Conservation (phyloP, 1,140 invertebrate genomes). For the Drosophila willistoni region DNA sequence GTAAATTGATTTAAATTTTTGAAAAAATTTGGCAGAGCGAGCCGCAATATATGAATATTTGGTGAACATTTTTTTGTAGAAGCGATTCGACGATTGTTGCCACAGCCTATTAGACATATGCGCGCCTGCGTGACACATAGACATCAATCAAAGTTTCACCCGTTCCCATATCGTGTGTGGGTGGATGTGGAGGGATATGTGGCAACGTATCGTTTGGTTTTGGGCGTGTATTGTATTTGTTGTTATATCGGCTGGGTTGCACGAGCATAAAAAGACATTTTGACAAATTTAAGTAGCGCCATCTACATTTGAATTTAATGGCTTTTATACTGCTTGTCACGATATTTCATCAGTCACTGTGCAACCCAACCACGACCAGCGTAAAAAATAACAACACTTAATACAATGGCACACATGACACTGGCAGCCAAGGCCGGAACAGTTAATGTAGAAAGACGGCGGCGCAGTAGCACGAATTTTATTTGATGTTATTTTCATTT, state of each 20-base stretch:
- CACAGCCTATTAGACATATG: constrained; percentile 82
- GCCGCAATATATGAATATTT: not conserved
- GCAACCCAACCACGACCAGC: constrained; percentile 34
- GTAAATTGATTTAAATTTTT: not conserved
- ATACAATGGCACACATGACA: constrained; percentile 64
- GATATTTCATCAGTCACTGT: constrained; percentile 82
- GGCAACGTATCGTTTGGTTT: constrained; percentile 23
- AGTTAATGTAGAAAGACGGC: constrained; percentile 32
- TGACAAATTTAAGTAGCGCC: constrained; percentile 83
- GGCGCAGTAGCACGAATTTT: constrained; percentile 71
- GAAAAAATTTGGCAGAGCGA: not conserved
- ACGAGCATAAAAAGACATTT: constrained; percentile 79
- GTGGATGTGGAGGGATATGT: constrained; percentile 17
- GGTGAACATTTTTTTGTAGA: not conserved
- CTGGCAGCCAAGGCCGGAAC: constrained; percentile 43
- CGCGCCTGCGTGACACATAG: constrained; percentile 82
- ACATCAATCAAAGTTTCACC: constrained; percentile 83
- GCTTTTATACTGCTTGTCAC: constrained; percentile 81
- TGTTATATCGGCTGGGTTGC: constrained; percentile 46
- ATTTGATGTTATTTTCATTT: constrained; percentile 80
- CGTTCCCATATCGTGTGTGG: constrained; percentile 57
- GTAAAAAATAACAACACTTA: constrained; percentile 32
- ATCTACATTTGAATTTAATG: constrained; percentile 81
- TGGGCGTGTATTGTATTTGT: constrained; percentile 46
- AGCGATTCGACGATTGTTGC: constrained; percentile 7